Evolutionary conservation across 2,113 vertebrate genomes (phyloP).

Genomic region (Siniperca chuatsi): DNA sequence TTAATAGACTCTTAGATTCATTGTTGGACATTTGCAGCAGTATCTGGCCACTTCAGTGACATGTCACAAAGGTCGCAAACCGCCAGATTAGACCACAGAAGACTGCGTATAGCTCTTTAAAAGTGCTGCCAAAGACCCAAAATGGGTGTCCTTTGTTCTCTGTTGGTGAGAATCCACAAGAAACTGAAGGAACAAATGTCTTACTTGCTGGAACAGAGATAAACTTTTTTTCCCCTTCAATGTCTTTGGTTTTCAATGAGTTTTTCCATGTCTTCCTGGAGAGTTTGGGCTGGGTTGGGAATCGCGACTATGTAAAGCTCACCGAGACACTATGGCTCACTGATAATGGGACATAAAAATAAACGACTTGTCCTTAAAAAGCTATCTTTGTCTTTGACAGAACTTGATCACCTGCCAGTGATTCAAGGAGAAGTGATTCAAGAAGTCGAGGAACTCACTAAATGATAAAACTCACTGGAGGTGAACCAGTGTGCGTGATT

Average conservation of each 20-base stretch:
- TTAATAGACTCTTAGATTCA: constrained; percentile 45
- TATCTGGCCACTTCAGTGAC: constrained; percentile 17
- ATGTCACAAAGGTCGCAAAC: constrained; percentile 32
- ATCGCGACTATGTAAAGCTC: constrained; percentile 16
- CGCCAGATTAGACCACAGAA: constrained; percentile 32
- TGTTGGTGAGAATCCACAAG: constrained; percentile 6
- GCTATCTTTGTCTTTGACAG: neutral
- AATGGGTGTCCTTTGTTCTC: constrained; percentile 10
- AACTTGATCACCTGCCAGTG: neutral
- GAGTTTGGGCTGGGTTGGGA: neutral
- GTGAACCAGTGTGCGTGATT: neutral
- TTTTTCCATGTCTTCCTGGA: constrained; percentile 24
- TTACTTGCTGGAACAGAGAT: constrained; percentile 29
- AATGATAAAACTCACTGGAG: neutral
- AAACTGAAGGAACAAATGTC: constrained; percentile 25
- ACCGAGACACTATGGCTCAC: neutral
- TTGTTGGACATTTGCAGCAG: constrained; percentile 39
- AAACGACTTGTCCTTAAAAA: constrained; percentile 10
- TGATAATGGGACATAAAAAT: constrained; percentile 19
- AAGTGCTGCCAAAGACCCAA: constrained; percentile 12
- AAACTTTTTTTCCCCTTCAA: neutral
- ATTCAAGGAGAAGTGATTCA: neutral
- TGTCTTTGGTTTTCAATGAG: constrained; percentile 27
- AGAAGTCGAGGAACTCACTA: neutral
- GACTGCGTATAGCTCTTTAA: constrained; percentile 19